phyloP scores from a whole-genome alignment of 2,113 vertebrate genomes.

The Octodon degus region DNA sequence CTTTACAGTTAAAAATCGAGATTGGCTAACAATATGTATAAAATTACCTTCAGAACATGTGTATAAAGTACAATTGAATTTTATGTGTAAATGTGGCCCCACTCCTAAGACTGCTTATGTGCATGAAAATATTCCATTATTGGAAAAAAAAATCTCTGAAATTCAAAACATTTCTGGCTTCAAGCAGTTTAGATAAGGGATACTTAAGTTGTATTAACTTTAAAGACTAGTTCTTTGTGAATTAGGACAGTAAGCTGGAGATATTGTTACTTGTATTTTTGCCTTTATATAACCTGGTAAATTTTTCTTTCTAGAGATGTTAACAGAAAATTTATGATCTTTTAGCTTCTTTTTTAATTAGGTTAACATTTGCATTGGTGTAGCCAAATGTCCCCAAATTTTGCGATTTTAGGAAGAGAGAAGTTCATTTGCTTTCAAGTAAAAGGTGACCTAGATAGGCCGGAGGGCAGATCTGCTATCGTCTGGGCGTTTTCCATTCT shows the following conservation, averaged over 20 bases:
- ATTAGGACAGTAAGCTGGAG: conserved; percentile 4
- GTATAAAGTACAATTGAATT: background rate
- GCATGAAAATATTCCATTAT: background rate
- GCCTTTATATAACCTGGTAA: conserved; percentile 8
- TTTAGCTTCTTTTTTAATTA: conserved; percentile 27
- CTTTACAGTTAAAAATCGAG: background rate
- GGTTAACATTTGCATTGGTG: background rate
- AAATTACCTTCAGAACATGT: background rate
- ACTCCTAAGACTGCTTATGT: background rate
- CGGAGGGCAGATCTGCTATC: background rate
- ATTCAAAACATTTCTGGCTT: background rate
- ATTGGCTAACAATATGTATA: background rate
- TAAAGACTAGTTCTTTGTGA: background rate
- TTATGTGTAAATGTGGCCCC: background rate
- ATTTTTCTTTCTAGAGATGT: conserved; percentile 48
- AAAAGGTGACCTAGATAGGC: background rate
- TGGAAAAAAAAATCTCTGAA: background rate
- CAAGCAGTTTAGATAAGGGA: background rate
- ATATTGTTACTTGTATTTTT: conserved; percentile 15
- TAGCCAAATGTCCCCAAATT: background rate
- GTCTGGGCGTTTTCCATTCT: background rate
- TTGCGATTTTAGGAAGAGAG: background rate
- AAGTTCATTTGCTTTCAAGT: conserved; percentile 24
- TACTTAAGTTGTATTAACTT: background rate
- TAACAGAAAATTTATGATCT: conserved; percentile 48